These are phyloP conservation scores for Cyprinus carpio DNA, from an alignment of 2,113 vertebrate genomes.

Conservation along the genomic window DNA sequence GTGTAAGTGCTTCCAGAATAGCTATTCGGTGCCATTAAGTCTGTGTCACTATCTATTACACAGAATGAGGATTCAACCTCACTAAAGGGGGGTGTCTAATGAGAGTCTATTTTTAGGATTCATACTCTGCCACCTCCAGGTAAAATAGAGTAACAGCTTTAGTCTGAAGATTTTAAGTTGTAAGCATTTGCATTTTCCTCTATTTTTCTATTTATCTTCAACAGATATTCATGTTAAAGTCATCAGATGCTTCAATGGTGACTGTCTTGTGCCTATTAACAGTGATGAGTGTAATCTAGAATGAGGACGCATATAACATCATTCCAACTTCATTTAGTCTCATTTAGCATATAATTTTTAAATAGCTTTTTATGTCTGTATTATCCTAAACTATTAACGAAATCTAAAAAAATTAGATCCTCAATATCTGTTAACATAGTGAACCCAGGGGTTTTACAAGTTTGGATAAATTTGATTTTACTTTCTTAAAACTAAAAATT, in stretches of 20 bases:
- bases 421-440: not conserved
- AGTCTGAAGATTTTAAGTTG: slow-evolving; percentile 48
- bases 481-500: not conserved
- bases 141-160: not conserved
- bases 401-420: not conserved
- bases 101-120: slow-evolving; percentile 67
- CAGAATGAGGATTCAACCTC: slow-evolving; percentile 58
- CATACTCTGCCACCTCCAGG: slow-evolving; percentile 50
- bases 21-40: slow-evolving; percentile 23
- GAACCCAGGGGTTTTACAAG: not conserved
- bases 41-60: slow-evolving; percentile 50
- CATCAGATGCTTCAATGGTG: slow-evolving; percentile 24
- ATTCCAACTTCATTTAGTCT: not conserved
- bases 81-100: slow-evolving; percentile 41
- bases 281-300: not conserved
- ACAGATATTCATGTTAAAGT: not conserved
- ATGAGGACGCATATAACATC: not conserved
- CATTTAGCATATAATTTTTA: too few relatives aligned
- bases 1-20: slow-evolving; percentile 30
- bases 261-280: not conserved
- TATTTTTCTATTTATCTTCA: slow-evolving; percentile 13
- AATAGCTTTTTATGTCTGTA: not conserved
- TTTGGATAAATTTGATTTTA: not conserved
- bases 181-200: slow-evolving; percentile 44
- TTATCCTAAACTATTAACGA: not conserved